Evolutionary conservation across 2,113 vertebrate species (phyloP).

Genomic region (Gasterosteus nipponicus): DNA sequence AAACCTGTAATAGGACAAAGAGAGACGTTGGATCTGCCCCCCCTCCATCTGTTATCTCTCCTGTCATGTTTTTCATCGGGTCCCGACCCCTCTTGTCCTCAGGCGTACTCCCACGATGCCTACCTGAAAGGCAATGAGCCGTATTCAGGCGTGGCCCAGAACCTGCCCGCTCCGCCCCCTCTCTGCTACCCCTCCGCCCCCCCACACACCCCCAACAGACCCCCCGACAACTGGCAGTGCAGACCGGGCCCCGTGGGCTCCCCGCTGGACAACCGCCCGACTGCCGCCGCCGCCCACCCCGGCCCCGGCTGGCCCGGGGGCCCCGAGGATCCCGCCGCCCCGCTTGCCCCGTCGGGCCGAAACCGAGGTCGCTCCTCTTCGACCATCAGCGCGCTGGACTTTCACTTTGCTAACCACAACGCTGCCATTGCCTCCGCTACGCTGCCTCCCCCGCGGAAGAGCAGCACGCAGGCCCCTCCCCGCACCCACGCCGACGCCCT

Average conservation of each 20-base stretch:
- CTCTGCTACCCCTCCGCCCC: constrained; percentile 80
- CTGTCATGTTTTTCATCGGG: constrained; percentile 16
- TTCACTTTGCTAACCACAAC: constrained; percentile 81
- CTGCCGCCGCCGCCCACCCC: constrained; percentile 17
- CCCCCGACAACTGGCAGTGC: constrained; percentile 75
- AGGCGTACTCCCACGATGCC: constrained; percentile 94
- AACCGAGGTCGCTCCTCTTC: constrained; percentile 71
- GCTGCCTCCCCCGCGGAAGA: constrained; percentile 62
- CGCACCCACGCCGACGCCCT: constrained; percentile 56
- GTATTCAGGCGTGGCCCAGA: constrained; percentile 84
- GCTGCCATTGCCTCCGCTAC: constrained; percentile 82
- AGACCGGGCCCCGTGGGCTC: constrained; percentile 45
- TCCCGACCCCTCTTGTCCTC: constrained; percentile 22
- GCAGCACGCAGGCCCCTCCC: constrained; percentile 45
- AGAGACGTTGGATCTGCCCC: constrained; percentile 1
- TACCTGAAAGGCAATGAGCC: constrained; percentile 91
- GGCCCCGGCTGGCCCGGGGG: constrained; percentile 49
- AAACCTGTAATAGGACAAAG: background rate
- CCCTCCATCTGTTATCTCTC: background rate
- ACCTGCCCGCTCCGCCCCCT: constrained; percentile 87
- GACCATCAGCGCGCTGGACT: constrained; percentile 74
- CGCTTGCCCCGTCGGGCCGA: background rate
- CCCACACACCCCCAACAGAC: constrained; percentile 42
- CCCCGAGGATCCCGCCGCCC: constrained; percentile 42
- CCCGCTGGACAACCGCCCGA: constrained; percentile 62